A percentile compares a stretch with the other conserved stretches of the same genome.
Conservation (phyloP, 2,888 invertebrate species). For the Merodon equestris region DNA sequence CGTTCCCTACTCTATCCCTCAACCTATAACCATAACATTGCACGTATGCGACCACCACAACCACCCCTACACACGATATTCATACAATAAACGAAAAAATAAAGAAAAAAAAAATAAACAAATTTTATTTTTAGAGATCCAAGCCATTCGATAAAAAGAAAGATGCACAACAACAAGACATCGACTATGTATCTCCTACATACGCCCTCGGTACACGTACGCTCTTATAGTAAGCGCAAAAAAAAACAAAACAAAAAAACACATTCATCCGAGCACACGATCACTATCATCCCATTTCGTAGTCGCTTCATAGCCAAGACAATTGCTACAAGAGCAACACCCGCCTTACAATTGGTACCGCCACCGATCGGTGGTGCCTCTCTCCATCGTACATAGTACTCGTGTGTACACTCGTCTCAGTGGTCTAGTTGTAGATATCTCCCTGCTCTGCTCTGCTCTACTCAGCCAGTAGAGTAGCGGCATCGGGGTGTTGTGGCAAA, state of each 20-base stretch:
- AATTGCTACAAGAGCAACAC: constrained; percentile 63
- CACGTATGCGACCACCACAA: too few species aligned
- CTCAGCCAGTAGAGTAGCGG: not conserved
- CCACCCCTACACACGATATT: constrained; percentile 47
- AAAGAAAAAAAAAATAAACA: constrained; percentile 24
- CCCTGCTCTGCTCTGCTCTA: constrained; percentile 28
- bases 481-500: constrained; percentile 50
- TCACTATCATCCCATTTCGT: constrained; percentile 31
- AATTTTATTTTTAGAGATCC: constrained; percentile 59
- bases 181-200: constrained; percentile 32
- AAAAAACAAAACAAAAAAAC: too few species aligned
- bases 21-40: too few species aligned
- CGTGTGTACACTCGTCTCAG: constrained; percentile 25
- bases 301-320: constrained; percentile 18
- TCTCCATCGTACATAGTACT: constrained; percentile 28
- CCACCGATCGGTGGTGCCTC: constrained; percentile 39
- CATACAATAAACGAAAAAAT: too few species aligned
- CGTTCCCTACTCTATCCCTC: not conserved
- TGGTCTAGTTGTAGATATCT: constrained; percentile 45
- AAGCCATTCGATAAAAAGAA: constrained; percentile 41
- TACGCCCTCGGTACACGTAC: constrained; percentile 22
- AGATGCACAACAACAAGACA: constrained; percentile 51
- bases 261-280: constrained; percentile 9
- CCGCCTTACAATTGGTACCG: constrained; percentile 61
- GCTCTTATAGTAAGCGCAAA: constrained; percentile 18